A percentile compares a stretch with the other conserved stretches of the same genome.
Evolutionary conservation across 2,888 invertebrate species (phyloP).

Genomic region (Elaeidobius kamerunicus): DNA sequence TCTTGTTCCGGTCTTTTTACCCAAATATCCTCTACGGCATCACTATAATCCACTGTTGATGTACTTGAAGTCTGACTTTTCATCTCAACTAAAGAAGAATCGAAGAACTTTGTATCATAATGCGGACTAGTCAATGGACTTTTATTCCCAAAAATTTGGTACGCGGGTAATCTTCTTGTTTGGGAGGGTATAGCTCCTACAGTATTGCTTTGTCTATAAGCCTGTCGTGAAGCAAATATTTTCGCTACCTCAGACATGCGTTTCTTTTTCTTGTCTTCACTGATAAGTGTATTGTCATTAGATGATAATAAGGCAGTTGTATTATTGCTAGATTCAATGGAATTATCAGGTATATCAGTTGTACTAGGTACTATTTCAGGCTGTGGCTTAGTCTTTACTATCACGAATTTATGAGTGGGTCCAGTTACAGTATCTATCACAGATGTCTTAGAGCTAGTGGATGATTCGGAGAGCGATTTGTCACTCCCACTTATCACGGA

Average conservation of each 20-base stretch:
- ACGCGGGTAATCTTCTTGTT: conserved; percentile 58
- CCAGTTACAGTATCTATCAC: conserved; percentile 49
- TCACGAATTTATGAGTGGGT: conserved; percentile 56
- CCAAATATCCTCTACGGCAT: conserved; percentile 65
- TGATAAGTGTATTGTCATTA: conserved; percentile 6
- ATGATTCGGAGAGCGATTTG: conserved; percentile 46
- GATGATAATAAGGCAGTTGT: not conserved
- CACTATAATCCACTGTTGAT: conserved; percentile 56
- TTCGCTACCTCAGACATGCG: conserved; percentile 50
- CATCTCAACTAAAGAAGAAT: conserved; percentile 77
- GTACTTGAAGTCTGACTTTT: conserved; percentile 67
- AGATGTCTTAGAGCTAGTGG: conserved; percentile 48
- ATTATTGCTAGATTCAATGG: not conserved
- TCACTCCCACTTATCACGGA: conserved; percentile 48
- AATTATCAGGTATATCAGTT: not conserved
- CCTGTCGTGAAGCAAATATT: conserved; percentile 50
- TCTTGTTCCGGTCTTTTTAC: conserved; percentile 57
- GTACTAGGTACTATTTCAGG: not conserved
- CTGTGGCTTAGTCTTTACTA: conserved; percentile 49
- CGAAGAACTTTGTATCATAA: conserved; percentile 77
- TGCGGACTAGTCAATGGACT: conserved; percentile 55
- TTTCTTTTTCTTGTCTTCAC: conserved; percentile 47
- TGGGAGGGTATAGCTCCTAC: conserved; percentile 63
- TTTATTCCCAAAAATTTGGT: conserved; percentile 57
- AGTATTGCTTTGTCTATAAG: conserved; percentile 60